Evolutionary conservation across 2,888 invertebrate genomes (phyloP).

Genomic region (Synanthedon myopaeformis): DNA sequence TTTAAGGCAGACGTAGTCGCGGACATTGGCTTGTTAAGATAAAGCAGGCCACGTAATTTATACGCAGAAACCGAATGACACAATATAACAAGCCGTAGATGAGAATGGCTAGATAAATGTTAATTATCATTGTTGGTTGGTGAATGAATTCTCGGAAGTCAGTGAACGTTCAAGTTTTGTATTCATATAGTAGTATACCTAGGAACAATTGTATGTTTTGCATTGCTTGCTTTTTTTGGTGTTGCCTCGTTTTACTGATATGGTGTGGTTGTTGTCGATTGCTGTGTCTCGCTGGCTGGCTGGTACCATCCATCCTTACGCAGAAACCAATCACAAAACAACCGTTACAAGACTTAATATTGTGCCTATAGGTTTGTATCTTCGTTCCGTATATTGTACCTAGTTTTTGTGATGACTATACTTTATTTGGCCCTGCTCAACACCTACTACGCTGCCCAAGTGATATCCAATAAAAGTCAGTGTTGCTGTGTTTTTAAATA

Average conservation of each 20-base stretch:
- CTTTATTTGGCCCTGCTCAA: too few species aligned
- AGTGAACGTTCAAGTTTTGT: conserved; percentile 42
- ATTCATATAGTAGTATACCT: conserved; percentile 2
- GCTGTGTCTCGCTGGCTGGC: neutral
- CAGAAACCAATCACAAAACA: too few species aligned
- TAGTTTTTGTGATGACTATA: too few species aligned
- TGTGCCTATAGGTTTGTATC: too few species aligned
- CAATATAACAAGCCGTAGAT: conserved; percentile 25
- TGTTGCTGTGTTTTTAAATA: too few species aligned
- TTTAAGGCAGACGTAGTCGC: too few species aligned
- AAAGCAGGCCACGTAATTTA: conserved; percentile 2
- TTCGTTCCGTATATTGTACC: too few species aligned
- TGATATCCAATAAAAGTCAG: too few species aligned
- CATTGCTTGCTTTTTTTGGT: conserved; percentile 20
- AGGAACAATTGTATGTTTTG: conserved; percentile 6
- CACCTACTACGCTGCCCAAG: too few species aligned
- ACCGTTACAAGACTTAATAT: too few species aligned
- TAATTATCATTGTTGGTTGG: conserved; percentile 36
- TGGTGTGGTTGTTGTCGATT: neutral
- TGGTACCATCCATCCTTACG: neutral
- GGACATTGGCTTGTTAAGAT: neutral
- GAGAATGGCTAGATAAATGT: conserved; percentile 33
- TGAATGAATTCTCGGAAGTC: conserved; percentile 58
- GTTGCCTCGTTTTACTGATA: conserved; percentile 12
- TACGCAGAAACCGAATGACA: conserved; percentile 18